phyloP scores from a whole-genome alignment of 2,797 vertebrate species.

The Xenentodon cancila region DNA sequence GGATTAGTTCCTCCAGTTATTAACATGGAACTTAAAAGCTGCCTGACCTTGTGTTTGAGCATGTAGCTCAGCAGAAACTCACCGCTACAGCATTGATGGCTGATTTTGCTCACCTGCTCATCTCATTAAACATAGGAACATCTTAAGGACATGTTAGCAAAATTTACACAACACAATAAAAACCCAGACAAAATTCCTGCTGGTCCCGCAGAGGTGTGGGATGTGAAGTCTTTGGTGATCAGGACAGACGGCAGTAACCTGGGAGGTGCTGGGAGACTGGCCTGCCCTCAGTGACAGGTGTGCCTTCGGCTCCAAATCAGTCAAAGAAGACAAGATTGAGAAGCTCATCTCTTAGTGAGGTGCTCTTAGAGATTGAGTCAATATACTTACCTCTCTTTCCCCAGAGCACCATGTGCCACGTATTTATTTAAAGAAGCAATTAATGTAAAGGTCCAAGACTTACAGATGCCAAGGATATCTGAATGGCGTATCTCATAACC shows the following conservation, averaged over 20 bases:
- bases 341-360: slow-evolving; percentile 38
- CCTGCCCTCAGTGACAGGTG: slow-evolving; percentile 49
- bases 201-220: slow-evolving; percentile 25
- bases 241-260: slow-evolving; percentile 27
- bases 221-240: slow-evolving; percentile 57
- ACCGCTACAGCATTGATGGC: too few relatives aligned
- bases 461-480: slow-evolving; percentile 62
- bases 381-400: slow-evolving; percentile 41
- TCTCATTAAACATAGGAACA: too few relatives aligned
- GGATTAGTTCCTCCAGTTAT: too few relatives aligned
- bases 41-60: too few relatives aligned
- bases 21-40: too few relatives aligned
- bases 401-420: slow-evolving; percentile 13
- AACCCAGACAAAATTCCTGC: not conserved
- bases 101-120: too few relatives aligned
- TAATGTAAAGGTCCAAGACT: slow-evolving; percentile 74
- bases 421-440: slow-evolving; percentile 74
- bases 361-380: slow-evolving; percentile 54
- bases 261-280: slow-evolving; percentile 26
- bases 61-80: too few relatives aligned
- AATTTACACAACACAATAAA: too few relatives aligned
- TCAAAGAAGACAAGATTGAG: slow-evolving; percentile 47
- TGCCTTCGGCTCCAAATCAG: slow-evolving; percentile 43
- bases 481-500: slow-evolving; percentile 46
- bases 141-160: too few relatives aligned